These are phyloP conservation scores for Myodes glareolus DNA, from an alignment of 2,113 vertebrate species.

Conservation along the genomic window DNA sequence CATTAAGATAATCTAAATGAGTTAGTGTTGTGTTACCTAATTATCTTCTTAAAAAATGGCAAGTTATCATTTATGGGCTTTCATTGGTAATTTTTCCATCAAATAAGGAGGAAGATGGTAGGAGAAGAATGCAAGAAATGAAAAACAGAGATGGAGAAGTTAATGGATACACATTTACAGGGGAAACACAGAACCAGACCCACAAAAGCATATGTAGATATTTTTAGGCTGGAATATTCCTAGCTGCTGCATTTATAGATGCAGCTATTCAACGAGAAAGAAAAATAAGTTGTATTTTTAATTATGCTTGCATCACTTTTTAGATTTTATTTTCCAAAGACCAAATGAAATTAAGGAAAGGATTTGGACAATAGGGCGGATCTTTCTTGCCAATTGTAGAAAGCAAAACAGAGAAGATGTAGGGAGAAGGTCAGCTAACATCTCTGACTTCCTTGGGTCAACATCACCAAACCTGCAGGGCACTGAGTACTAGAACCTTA, in stretches of 20 bases:
- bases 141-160: constrained; percentile 14
- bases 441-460: constrained; percentile 23
- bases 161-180: not conserved
- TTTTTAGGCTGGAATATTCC: not conserved
- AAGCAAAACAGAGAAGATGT: not conserved
- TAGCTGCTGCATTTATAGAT: not conserved
- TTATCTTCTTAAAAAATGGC: not conserved
- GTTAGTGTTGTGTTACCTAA: not conserved
- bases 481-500: not conserved
- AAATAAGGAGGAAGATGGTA: not conserved
- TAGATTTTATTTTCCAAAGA: constrained; percentile 1
- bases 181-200: not conserved
- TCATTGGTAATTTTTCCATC: not conserved
- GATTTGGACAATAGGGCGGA: not conserved
- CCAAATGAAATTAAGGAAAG: constrained; percentile 44
- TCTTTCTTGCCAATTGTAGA: constrained; percentile 8
- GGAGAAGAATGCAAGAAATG: not conserved
- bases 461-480: not conserved
- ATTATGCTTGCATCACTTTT: constrained; percentile 30
- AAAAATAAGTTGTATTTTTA: constrained; percentile 31
- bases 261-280: not conserved
- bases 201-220: not conserved
- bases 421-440: not conserved
- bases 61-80: not conserved
- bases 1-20: not conserved